Conservation (phyloP, 2,113 vertebrate species). For the Xenopus laevis region DNA sequence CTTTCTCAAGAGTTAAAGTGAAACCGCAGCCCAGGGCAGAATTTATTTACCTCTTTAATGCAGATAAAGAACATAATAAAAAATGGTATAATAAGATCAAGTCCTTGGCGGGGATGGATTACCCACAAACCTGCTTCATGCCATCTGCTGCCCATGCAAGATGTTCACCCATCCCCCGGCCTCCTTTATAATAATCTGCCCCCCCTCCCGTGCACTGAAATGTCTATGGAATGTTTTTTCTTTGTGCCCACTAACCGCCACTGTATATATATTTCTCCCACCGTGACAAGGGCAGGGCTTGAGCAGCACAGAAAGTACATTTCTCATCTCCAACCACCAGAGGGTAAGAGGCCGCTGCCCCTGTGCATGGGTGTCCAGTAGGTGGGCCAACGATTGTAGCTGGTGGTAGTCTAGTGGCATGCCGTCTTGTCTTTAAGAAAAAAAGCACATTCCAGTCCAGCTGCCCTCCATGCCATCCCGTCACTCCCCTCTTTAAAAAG, state of each 20-base stretch:
- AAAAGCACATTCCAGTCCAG: slow-evolving; percentile 1
- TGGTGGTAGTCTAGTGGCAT: background rate
- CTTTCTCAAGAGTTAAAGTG: too few species aligned
- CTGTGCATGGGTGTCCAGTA: background rate
- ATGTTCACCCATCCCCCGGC: too few species aligned
- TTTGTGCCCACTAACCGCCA: slow-evolving; percentile 54
- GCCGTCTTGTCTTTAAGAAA: background rate
- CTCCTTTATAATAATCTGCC: slow-evolving; percentile 4
- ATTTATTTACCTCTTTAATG: too few species aligned
- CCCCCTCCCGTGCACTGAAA: slow-evolving; percentile 36
- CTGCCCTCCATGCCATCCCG: too few species aligned
- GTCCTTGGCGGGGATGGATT: too few species aligned
- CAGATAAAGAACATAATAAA: too few species aligned
- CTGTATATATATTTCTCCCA: slow-evolving; percentile 56
- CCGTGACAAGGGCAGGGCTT: slow-evolving; percentile 60
- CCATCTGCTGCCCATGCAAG: too few species aligned
- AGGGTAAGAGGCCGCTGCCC: slow-evolving; percentile 61
- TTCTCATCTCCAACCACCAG: slow-evolving; percentile 65
- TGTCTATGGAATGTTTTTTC: background rate
- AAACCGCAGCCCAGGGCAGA: too few species aligned
- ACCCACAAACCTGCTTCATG: too few species aligned
- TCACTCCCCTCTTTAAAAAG: too few species aligned
- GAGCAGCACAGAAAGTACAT: slow-evolving; percentile 67
- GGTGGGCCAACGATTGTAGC: background rate
- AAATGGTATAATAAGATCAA: too few species aligned